phyloP scores from a whole-genome alignment of 2,888 invertebrate genomes.

The Panorpa germanica region DNA sequence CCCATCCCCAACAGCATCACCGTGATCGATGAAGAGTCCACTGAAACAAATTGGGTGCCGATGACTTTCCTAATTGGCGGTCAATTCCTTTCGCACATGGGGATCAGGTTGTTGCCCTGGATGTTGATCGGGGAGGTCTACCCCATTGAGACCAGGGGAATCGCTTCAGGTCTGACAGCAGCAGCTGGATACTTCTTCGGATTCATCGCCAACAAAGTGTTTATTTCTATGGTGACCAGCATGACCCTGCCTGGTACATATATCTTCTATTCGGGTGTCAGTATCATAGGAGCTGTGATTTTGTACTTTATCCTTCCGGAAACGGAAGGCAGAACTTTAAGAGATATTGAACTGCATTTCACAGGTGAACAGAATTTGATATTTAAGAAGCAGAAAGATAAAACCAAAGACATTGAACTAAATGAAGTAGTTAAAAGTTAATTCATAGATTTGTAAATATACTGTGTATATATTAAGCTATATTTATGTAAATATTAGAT shows the following conservation, averaged over 20 bases:
- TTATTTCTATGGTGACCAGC: slow-evolving; percentile 38
- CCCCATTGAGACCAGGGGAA: slow-evolving; percentile 38
- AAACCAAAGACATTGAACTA: no score
- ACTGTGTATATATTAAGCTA: no score
- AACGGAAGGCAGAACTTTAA: slow-evolving; percentile 59
- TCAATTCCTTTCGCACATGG: slow-evolving; percentile 48
- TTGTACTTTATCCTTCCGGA: slow-evolving; percentile 58
- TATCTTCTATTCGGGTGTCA: slow-evolving; percentile 43
- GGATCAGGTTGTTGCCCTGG: slow-evolving; percentile 59
- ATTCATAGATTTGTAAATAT: no score
- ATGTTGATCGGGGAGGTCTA: slow-evolving; percentile 61
- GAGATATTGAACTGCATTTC: slow-evolving; percentile 52
- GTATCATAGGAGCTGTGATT: slow-evolving; percentile 37
- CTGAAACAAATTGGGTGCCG: slow-evolving; percentile 63
- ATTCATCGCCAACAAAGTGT: slow-evolving; percentile 56
- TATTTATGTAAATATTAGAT: no score
- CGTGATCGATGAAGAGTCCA: no score
- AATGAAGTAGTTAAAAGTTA: no score
- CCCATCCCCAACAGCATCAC: no score
- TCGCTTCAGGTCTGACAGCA: slow-evolving; percentile 52
- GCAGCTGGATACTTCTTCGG: slow-evolving; percentile 58
- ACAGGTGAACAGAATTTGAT: slow-evolving; percentile 34
- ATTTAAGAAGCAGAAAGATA: no score
- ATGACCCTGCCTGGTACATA: slow-evolving; percentile 54
- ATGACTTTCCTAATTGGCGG: slow-evolving; percentile 40